Evolutionary conservation across 2,888 invertebrate species (phyloP).

Genomic region (Platypus cylindrus): DNA sequence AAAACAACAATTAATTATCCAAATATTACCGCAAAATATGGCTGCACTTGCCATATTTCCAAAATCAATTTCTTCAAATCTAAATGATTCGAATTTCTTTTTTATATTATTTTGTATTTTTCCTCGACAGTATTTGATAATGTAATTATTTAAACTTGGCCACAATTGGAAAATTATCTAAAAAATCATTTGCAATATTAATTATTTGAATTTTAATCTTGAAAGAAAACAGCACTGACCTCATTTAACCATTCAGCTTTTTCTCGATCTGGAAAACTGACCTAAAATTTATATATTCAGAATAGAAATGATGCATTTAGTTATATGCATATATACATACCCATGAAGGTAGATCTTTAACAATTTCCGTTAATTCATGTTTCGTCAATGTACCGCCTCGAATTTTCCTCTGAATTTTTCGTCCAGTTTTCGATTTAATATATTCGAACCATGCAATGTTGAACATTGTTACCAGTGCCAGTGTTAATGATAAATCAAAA

Average conservation of each 20-base stretch:
- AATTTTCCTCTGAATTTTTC: constrained; percentile 21
- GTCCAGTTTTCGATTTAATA: constrained; percentile 17
- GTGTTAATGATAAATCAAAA: constrained; percentile 20
- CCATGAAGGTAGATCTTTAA: constrained; percentile 27
- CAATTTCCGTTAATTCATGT: constrained; percentile 21
- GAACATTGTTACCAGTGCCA: constrained; percentile 19
- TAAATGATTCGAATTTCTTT: constrained; percentile 26
- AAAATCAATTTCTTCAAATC: constrained; percentile 27
- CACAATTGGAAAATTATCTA: constrained; percentile 25
- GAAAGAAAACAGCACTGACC: constrained; percentile 16
- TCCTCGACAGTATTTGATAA: constrained; percentile 23
- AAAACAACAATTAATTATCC: constrained; percentile 19
- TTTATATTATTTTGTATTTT: constrained; percentile 24
- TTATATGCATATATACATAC: constrained; percentile 14
- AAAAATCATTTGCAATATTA: constrained; percentile 1
- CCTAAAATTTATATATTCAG: constrained; percentile 16
- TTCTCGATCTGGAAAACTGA: constrained; percentile 27
- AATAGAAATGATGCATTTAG: neutral
- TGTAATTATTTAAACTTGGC: constrained; percentile 24
- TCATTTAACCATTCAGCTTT: constrained; percentile 28
- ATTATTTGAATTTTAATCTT: neutral
- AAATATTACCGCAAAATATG: constrained; percentile 1
- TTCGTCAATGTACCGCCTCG: constrained; percentile 21
- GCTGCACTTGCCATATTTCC: constrained; percentile 20
- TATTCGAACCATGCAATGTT: constrained; percentile 23